These are phyloP conservation scores for Pterois miles DNA, from an alignment of 2,797 vertebrate genomes.

Conservation along the genomic window DNA sequence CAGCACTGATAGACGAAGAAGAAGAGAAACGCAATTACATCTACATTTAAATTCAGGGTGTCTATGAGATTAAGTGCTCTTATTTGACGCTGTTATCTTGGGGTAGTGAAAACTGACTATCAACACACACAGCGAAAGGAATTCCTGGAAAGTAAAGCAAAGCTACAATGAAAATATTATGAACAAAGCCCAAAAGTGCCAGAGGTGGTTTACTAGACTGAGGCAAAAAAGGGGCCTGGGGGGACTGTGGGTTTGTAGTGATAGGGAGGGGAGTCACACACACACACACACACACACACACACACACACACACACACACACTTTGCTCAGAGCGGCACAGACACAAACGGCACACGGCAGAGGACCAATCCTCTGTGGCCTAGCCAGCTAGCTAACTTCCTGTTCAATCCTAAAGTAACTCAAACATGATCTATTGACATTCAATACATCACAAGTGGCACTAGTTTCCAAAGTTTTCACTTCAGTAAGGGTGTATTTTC, in stretches of 20 bases:
- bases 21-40: not conserved
- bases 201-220: constrained; percentile 74
- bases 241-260: constrained; percentile 73
- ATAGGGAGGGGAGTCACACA: constrained; percentile 54
- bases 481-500: not conserved
- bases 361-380: constrained; percentile 48
- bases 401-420: constrained; percentile 23
- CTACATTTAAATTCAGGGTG: constrained; percentile 28
- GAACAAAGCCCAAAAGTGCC: constrained; percentile 74
- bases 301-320: constrained; percentile 35
- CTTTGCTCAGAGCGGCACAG: constrained; percentile 40
- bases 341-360: constrained; percentile 45
- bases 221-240: constrained; percentile 64
- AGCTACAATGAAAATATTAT: constrained; percentile 71
- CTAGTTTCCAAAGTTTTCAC: not conserved
- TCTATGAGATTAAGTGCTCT: constrained; percentile 28
- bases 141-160: constrained; percentile 70
- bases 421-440: constrained; percentile 9
- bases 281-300: constrained; percentile 34
- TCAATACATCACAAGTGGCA: not conserved
- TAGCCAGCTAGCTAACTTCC: constrained; percentile 48
- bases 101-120: constrained; percentile 34
- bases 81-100: constrained; percentile 25
- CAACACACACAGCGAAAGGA: constrained; percentile 49
- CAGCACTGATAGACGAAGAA: not conserved